phyloP scores from a whole-genome alignment of 2,797 vertebrate species.

The Tarsius wallacei region DNA sequence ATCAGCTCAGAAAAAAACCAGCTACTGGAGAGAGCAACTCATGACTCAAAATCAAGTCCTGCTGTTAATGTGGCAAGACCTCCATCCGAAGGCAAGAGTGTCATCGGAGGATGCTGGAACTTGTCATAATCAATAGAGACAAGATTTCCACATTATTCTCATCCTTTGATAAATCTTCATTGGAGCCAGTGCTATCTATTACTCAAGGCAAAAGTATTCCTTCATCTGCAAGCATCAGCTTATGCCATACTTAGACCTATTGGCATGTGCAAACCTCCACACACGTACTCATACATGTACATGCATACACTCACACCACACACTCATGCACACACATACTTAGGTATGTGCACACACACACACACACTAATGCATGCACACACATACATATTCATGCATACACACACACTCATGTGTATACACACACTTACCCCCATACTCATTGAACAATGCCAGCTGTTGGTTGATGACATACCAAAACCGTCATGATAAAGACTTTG shows the following conservation, averaged over 20 bases:
- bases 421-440: background rate
- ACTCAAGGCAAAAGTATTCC: background rate
- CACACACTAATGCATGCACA: background rate
- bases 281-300: background rate
- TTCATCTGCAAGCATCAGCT: background rate
- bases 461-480: too few relatives aligned
- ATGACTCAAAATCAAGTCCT: conserved; percentile 62
- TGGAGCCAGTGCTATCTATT: background rate
- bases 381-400: rapidly evolving
- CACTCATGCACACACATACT: background rate
- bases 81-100: conserved; percentile 20
- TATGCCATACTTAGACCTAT: background rate
- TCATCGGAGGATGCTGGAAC: background rate
- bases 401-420: too few relatives aligned
- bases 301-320: background rate
- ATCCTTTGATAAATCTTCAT: background rate
- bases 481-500: background rate
- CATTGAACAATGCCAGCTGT: background rate
- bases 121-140: background rate
- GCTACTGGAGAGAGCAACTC: conserved; percentile 20
- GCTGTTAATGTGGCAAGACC: conserved; percentile 16
- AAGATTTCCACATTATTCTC: background rate
- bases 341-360: background rate
- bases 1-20: conserved; percentile 51
- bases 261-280: background rate